Evolutionary conservation across 2,888 invertebrate genomes (phyloP), one percentile per base, ranked within the genome.

Genomic region (Ernsta delagoae): DNA sequence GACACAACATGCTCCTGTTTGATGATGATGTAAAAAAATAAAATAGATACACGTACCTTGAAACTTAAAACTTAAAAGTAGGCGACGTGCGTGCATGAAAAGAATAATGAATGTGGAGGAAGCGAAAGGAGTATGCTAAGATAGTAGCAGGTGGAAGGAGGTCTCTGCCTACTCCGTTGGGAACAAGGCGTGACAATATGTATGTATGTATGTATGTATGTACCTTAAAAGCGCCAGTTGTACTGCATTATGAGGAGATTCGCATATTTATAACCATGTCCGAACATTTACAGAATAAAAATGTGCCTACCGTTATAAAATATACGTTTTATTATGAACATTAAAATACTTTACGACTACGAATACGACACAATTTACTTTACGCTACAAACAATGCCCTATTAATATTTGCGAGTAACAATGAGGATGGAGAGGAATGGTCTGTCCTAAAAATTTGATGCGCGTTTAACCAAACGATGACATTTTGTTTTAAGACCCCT

Each of bases 351-450:
- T 68, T 68, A 68, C 61, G 62, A 5, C 60, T 12, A 57, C 24
- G 39, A 45, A 54, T 62, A 62, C 67, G 67, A 62, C 48, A 62
- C 39, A 68, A 57, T 68, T 39, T 61, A 59, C 48, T 57, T 60
- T 50, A 57, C 39, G 57, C 57, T 62, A 68, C 68, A 67, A 67
- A 67, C 67, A 68, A 68, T 68, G 39, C 41, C 48, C 62, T 68
- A 56, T 68, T 68, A 62, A 57, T 68, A 68, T 68, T 62, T 68
- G 61, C 61, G 48, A 57, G 56, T 31, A 11, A 57, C 57, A 39
- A 60, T 5, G 24, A 41, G 50, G 39, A 68, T 57, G 62, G 57
- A 62, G 56, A 48, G 73, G 76, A 75, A 57, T 68, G n/a, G 57
- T 39, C 31, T 48, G 2, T 39, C 8, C 36, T 31, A 56, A 34